Base-by-base conservation (phyloP, 2,113 vertebrate genomes). In the Pantherophis guttatus region DNA sequence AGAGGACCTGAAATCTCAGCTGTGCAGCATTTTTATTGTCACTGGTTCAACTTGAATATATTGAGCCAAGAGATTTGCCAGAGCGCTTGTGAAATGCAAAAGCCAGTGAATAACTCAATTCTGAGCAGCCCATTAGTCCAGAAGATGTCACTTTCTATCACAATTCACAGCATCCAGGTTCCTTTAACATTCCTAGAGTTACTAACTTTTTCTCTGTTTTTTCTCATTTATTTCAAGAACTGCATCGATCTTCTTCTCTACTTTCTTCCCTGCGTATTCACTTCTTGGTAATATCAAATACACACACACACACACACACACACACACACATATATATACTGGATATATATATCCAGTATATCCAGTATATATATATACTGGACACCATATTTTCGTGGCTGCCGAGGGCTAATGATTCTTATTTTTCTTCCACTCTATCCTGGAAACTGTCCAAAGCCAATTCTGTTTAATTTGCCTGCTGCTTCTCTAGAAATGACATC, bases 401-500 rank as follows among this genome's bases (percentile, higher is more conserved):
- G 93, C 93, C 95, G 26, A 59, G 85, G 94, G 94, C 9, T 0
- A 96, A 94, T 94, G 91, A 91, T 0, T 96, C 86, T 2, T 96
- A 96, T 97, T 97, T 97, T 97, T 39, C 33, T 81, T 95, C 96
- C 91, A 53, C 44, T 97, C 93, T 96, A 94, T 81, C 92, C 97
- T 98, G 97, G 95, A 97, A 97, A 95, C 92, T 88, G 65, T 97
- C 97, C 97, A 98, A 96, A 97, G 89, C 90, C 96, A 97, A 94
- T 98, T 97, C 96, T 96, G 94, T 97, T 97, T 97, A 97, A 97
- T 98, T 95, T 97, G 96, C 96, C 96, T 97, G 96, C 97, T 98
- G 97, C 96, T 97, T 93, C 96, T 96, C 96, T 97, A 96, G 94
- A 98, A 97, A 95, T 97, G 97, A 97, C 97, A 98, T 97, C 97